Evolutionary conservation across 2,797 vertebrate species (phyloP), one percentile per base, ranked within the genome.

Genomic region (Euthynnus affinis): DNA sequence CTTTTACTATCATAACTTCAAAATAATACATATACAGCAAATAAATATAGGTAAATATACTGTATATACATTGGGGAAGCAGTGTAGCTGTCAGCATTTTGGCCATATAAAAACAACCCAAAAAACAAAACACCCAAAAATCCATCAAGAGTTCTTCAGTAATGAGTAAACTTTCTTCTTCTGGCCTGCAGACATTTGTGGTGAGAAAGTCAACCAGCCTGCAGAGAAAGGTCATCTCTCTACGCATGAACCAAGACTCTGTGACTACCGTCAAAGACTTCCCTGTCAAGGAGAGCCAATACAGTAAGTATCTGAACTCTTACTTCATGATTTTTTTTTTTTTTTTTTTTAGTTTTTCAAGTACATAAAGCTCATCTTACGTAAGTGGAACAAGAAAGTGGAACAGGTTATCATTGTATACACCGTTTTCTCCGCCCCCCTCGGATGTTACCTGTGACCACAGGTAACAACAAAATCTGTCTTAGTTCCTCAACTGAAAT

Each of bases 161-260:
- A 23, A 29, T 20, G 20, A 22, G 23, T 52, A 5, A 60, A 23
- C 51, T 72, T 25, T 69, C 12, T 6, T 53, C 3, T 7, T 1
- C 23, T 73, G 0, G 15, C 37, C 32, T 57, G 23, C 53, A 99
- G 98, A 96, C 94, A 49, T 99, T 99, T 78, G 77, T 99, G 85
- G 97, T 99, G 76, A 95, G 96, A 75, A 97, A 95, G 86, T 98
- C 96, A 0, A 70, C 90, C 74, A 96, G 87, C 80, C 84, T 97
- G 72, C 97, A 98, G 91, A 98, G 93, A 91, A 99, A 99, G 83
- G 97, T 99, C 2, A 95, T 99, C 67, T 97, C 96, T 72, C 87
- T 99, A 40, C 96, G 97, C 23, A 92, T 98, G 85, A 93, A 96
- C 57, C 66, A 85, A 67, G 95, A 96, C 76, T 94, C 89, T 40